Percentiles rank a stretch among this genome's conserved stretches.
Evolutionary conservation across 1,140 invertebrate species (phyloP).

Genomic region (Delia radicum): DNA sequence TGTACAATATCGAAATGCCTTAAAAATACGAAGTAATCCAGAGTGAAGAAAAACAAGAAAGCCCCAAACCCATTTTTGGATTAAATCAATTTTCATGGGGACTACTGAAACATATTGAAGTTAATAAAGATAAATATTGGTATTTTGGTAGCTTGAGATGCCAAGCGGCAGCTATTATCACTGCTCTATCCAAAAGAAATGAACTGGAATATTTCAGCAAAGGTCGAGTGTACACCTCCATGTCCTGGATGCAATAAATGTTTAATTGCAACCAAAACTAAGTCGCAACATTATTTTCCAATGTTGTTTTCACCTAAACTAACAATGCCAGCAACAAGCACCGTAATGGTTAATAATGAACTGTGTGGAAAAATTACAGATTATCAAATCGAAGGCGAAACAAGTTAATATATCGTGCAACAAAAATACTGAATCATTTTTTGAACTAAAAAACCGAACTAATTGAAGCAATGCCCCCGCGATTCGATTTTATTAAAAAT

Average conservation of each 20-base stretch:
- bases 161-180: conserved; percentile 71
- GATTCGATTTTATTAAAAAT: conserved; percentile 62
- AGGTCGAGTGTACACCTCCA: conserved; percentile 73
- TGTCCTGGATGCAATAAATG: conserved; percentile 82
- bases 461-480: conserved; percentile 61
- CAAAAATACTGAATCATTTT: conserved; percentile 42
- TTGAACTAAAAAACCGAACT: conserved; percentile 59
- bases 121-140: conserved; percentile 80
- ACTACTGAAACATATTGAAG: conserved; percentile 75
- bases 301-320: background rate
- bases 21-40: conserved; percentile 74
- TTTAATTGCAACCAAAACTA: background rate
- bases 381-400: conserved; percentile 40
- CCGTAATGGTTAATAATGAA: conserved; percentile 28
- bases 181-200: conserved; percentile 68
- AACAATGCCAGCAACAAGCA: background rate
- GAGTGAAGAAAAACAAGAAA: conserved; percentile 53
- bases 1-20: conserved; percentile 72
- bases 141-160: conserved; percentile 76
- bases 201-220: conserved; percentile 68
- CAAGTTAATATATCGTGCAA: conserved; percentile 41
- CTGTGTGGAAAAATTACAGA: conserved; percentile 32
- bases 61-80: conserved; percentile 67
- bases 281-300: background rate
- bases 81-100: conserved; percentile 80